phyloP scores from a whole-genome alignment of 2,888 invertebrate genomes.

The Lepas anatifera region DNA sequence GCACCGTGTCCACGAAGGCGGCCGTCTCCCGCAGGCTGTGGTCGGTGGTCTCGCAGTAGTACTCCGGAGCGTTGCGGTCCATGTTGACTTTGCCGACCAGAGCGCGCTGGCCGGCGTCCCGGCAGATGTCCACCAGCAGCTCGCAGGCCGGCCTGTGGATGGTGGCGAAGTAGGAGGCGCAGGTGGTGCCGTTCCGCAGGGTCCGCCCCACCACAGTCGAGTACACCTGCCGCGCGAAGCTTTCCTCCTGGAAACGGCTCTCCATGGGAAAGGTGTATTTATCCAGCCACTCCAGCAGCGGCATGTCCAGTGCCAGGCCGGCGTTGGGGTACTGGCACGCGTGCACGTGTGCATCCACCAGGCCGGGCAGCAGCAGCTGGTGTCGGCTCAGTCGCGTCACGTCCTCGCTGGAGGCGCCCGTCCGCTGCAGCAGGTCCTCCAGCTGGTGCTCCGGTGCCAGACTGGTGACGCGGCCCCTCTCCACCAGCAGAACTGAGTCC shows the following conservation, averaged over 20 bases:
- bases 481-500: slow-evolving; percentile 35
- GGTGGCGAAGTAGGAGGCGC: slow-evolving; percentile 77
- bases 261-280: slow-evolving; percentile 78
- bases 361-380: slow-evolving; percentile 66
- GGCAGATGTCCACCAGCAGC: slow-evolving; percentile 53
- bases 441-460: not conserved
- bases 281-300: slow-evolving; percentile 70
- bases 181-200: slow-evolving; percentile 67
- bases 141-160: slow-evolving; percentile 56
- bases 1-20: slow-evolving; percentile 14
- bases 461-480: not conserved
- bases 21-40: slow-evolving; percentile 15
- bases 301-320: slow-evolving; percentile 66
- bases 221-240: slow-evolving; percentile 58
- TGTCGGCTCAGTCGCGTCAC: not conserved
- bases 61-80: slow-evolving; percentile 40
- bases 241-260: slow-evolving; percentile 49
- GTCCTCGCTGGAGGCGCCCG: not conserved
- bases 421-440: not conserved
- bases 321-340: slow-evolving; percentile 78
- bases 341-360: slow-evolving; percentile 81
- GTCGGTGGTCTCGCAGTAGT: slow-evolving; percentile 29
- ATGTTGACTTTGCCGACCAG: slow-evolving; percentile 78
- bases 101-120: slow-evolving; percentile 60
- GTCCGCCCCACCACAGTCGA: slow-evolving; percentile 64